These are phyloP conservation scores for Heliconius charithonia DNA, from an alignment of 2,888 invertebrate species.

Conservation along the genomic window DNA sequence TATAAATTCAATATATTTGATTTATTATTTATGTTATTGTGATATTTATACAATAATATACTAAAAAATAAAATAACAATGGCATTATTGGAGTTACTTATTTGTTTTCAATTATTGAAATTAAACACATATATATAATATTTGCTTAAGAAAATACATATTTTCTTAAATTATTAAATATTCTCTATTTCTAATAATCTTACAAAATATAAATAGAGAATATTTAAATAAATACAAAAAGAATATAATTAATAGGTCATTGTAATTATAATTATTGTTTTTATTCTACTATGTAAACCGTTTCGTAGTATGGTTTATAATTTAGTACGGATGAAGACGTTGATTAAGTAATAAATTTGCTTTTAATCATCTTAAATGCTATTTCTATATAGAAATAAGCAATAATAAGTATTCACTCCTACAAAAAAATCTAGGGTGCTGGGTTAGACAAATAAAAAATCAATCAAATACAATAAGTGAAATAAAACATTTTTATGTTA, in stretches of 20 bases:
- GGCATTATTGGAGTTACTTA: neutral
- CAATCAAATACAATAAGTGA: no score
- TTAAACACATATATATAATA: neutral
- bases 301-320: neutral
- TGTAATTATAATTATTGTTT: neutral
- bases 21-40: neutral
- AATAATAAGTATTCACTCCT: neutral
- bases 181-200: neutral
- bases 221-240: no score
- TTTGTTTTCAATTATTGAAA: neutral
- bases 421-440: neutral
- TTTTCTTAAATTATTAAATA: neutral
- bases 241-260: no score
- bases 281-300: neutral
- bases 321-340: neutral
- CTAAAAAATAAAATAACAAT: neutral
- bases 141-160: neutral
- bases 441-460: no score
- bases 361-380: neutral
- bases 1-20: neutral
- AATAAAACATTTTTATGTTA: neutral
- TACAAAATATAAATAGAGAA: no score
- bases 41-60: neutral
- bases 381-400: neutral
- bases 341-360: neutral